These are phyloP conservation scores for Pseudopleuronectes americanus DNA, from an alignment of 2,797 vertebrate genomes.

Conservation along the genomic window DNA sequence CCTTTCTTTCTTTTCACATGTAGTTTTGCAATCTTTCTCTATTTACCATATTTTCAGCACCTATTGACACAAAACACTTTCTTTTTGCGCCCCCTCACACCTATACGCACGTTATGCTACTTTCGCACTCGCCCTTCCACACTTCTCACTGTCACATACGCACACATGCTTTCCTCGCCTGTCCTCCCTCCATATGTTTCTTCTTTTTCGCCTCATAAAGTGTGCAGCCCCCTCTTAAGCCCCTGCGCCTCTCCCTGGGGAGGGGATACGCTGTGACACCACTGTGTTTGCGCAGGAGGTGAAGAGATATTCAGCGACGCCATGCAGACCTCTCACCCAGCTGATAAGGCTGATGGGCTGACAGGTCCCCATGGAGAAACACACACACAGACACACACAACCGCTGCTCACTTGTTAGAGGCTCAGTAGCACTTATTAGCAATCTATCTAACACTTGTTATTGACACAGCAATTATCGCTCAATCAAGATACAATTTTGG, in stretches of 20 bases:
- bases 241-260: constrained; percentile 47
- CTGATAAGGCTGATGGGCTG: constrained; percentile 75
- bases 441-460: constrained; percentile 78
- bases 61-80: constrained; percentile 75
- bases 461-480: constrained; percentile 71
- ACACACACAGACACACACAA: constrained; percentile 29
- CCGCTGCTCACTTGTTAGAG: constrained; percentile 75
- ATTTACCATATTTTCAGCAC: constrained; percentile 65
- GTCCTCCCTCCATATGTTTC: constrained; percentile 78
- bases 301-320: constrained; percentile 75
- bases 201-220: constrained; percentile 73
- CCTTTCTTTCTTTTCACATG: constrained; percentile 56
- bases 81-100: constrained; percentile 66
- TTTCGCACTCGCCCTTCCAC: constrained; percentile 66
- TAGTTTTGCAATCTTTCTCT: constrained; percentile 38
- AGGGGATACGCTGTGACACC: constrained; percentile 59
- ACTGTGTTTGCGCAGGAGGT: constrained; percentile 64
- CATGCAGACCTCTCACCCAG: constrained; percentile 75
- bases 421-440: constrained; percentile 72
- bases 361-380: constrained; percentile 62
- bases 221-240: constrained; percentile 67
- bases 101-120: constrained; percentile 61
- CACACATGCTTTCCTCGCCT: constrained; percentile 57
- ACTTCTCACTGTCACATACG: constrained; percentile 36
- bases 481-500: constrained; percentile 56